phyloP scores from a whole-genome alignment of 2,797 vertebrate genomes.

The Lithobates sylvaticus region DNA sequence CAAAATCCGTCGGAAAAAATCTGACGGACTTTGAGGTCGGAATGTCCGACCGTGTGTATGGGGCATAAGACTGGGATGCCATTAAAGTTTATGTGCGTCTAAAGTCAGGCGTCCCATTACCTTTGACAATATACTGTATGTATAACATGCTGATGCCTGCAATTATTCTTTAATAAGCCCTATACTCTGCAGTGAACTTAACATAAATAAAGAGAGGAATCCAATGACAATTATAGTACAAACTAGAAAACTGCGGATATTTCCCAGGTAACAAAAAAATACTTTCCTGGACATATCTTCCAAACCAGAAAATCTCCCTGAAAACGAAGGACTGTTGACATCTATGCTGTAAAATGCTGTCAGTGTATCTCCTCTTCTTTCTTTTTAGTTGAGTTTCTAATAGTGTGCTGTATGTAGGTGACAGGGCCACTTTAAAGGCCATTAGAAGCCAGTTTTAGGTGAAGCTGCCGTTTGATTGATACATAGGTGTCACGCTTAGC shows the following conservation, averaged over 20 bases:
- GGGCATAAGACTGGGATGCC: no score
- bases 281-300: neutral
- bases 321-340: neutral
- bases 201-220: no score
- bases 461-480: slow-evolving; percentile 1
- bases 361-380: neutral
- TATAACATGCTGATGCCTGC: no score
- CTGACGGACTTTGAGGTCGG: no score
- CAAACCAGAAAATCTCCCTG: neutral
- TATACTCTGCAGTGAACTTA: no score
- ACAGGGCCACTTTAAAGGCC: slow-evolving; percentile 41
- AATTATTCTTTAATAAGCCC: no score
- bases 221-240: no score
- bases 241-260: neutral
- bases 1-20: no score
- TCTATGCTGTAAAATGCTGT: neutral
- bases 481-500: slow-evolving; percentile 16
- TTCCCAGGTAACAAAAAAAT: neutral
- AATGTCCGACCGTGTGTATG: no score
- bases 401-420: neutral
- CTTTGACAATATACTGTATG: no score
- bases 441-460: slow-evolving; percentile 18
- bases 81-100: no score
- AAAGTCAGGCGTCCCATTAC: no score
- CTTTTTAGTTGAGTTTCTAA: neutral